Percentiles rank a stretch among this genome's conserved stretches.
phyloP scores from a whole-genome alignment of 1,140 invertebrate species.

The Wasmannia auropunctata region DNA sequence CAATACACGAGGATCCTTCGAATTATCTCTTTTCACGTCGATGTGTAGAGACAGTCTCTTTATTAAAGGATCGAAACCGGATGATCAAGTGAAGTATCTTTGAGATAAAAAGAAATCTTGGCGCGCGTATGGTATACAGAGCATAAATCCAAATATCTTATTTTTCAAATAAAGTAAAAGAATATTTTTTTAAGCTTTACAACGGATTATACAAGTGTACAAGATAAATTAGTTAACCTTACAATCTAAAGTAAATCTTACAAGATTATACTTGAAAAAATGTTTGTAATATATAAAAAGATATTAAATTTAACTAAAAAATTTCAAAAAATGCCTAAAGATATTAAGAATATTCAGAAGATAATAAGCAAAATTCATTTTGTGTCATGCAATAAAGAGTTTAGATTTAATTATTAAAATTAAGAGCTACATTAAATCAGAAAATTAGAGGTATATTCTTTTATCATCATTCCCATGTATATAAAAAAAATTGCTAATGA shows the following conservation, averaged over 20 bases:
- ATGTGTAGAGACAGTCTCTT: conserved; percentile 24
- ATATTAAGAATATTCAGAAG: not conserved
- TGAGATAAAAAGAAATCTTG: not conserved
- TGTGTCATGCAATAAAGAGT: not conserved
- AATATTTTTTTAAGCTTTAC: not conserved
- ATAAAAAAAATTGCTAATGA: too few species aligned
- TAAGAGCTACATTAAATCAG: not conserved
- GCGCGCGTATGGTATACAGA: not conserved
- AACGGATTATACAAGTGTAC: not conserved
- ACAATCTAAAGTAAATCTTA: not conserved
- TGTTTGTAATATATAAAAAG: not conserved
- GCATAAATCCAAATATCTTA: not conserved
- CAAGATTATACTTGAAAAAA: not conserved
- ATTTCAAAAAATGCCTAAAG: not conserved
- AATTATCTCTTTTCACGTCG: conserved; percentile 35
- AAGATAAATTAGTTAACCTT: not conserved
- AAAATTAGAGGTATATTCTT: not conserved
- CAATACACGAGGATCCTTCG: conserved; percentile 40
- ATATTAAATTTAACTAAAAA: not conserved
- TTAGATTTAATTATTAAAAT: not conserved
- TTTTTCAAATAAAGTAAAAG: not conserved
- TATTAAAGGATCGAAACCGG: conserved; percentile 4
- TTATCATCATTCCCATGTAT: not conserved
- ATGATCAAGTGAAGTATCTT: conserved; percentile 18
- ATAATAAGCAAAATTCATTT: not conserved